Evolutionary conservation across 2,888 invertebrate genomes (phyloP), one percentile per base, ranked within the genome.

Genomic region (Xylocampa areola): DNA sequence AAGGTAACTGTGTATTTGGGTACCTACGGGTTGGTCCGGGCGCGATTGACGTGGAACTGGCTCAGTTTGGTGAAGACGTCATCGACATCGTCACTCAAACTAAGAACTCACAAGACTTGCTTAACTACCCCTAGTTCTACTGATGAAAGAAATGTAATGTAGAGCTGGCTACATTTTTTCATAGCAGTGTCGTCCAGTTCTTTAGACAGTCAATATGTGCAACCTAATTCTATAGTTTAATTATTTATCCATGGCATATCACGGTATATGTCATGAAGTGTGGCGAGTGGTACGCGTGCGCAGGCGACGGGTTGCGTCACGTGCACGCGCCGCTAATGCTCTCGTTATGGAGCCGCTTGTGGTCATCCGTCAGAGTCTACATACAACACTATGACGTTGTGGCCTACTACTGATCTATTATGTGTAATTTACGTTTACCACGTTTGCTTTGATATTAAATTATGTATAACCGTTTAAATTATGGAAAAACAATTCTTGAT

Each of bases 1-100:
- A 44, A 44, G 55, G 45, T 65, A 45, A 47, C 66, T 70, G 66
- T 43, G 58, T 36, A 30, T 37, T 67, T 39, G 29, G 41, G 23
- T n/a, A 30, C 30, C 25, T 45, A 23, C 19, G 6, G 23, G 40
- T 16, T 8, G 1, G n/a, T n/a, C n/a, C 14, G 29, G 16, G 3
- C 8, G 7, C 23, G 19, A 1, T 13, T 1, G 27, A 2, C n/a
- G 3, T 30, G 3, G 4, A 1, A 6, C 30, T n/a, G 30, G 6
- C 2, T n/a, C 4, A n/a, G n/a, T 2, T 11, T 5, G 11, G 13
- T 14, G 8, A 14, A 2, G 7, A 32, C 14, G 13, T 27, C n/a
- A n/a, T 2, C n/a, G 27, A 10, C 27, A 8, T 5, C 5, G n/a
- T n/a, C n/a, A n/a, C n/a, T n/a, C n/a, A n/a, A n/a, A n/a, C n/a